Evolutionary conservation across 2,797 vertebrate species (phyloP).

Genomic region (Notamacropus eugenii): DNA sequence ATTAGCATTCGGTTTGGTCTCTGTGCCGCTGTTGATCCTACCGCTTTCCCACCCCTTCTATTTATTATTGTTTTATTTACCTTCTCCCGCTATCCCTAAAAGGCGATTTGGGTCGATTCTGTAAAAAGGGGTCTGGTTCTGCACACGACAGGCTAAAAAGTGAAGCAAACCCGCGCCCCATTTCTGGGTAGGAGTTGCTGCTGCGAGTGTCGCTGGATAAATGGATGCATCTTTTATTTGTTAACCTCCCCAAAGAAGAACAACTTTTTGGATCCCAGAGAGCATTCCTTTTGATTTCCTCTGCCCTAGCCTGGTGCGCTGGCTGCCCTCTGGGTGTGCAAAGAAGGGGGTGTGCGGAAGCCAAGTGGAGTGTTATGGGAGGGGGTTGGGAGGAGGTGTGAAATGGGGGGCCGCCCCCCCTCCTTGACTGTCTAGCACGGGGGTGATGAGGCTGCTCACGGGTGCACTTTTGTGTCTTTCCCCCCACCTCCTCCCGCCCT

Average conservation of each 20-base stretch:
- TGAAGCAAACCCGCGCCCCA: constrained; percentile 35
- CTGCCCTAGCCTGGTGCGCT: not conserved
- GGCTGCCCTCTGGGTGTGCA: constrained; percentile 22
- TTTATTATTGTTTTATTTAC: constrained; percentile 52
- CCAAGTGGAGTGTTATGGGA: not conserved
- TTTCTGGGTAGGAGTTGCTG: constrained; percentile 32
- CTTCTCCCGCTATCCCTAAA: constrained; percentile 46
- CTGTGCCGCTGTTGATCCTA: not conserved
- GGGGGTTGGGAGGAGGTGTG: constrained; percentile 57
- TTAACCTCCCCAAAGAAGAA: constrained; percentile 22
- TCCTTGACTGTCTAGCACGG: constrained; percentile 18
- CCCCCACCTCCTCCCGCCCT: constrained; percentile 31
- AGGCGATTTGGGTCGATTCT: constrained; percentile 44
- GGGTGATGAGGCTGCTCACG: constrained; percentile 77
- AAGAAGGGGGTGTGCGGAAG: not conserved
- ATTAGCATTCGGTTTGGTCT: constrained; percentile 35
- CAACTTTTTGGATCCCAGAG: constrained; percentile 63
- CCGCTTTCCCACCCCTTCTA: constrained; percentile 10
- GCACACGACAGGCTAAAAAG: constrained; percentile 14
- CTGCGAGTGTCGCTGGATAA: constrained; percentile 4
- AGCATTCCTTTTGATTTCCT: constrained; percentile 27
- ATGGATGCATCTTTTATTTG: constrained; percentile 45
- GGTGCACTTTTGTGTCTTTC: constrained; percentile 83
- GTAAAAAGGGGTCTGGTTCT: constrained; percentile 56
- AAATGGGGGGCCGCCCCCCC: constrained; percentile 41